A percentile compares a stretch with the other conserved stretches of the same genome.
Conservation (phyloP, 2,797 vertebrate species). For the Propithecus perrieri region DNA sequence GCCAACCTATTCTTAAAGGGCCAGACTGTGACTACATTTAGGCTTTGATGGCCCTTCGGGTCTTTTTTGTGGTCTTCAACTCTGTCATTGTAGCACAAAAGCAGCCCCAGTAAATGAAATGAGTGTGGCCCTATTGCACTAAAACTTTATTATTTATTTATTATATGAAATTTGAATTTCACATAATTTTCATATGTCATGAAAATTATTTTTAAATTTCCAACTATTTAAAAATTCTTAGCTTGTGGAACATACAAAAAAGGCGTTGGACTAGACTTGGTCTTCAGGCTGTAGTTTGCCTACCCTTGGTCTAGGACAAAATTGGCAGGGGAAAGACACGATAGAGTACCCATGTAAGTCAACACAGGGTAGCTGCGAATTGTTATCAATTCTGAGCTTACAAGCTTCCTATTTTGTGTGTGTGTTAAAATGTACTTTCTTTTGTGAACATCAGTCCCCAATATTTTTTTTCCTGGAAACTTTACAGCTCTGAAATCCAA, state of each 20-base stretch:
- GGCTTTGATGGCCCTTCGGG: background rate
- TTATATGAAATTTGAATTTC: background rate
- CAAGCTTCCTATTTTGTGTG: background rate
- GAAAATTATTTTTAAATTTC: slow-evolving; percentile 20
- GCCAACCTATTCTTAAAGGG: background rate
- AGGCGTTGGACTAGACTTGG: background rate
- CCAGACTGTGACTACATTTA: background rate
- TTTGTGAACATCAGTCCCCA: background rate
- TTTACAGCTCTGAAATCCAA: slow-evolving; percentile 27
- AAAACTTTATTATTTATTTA: background rate
- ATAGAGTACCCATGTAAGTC: background rate
- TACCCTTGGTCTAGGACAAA: background rate
- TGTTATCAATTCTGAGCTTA: background rate
- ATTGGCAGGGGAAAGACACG: background rate
- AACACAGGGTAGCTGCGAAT: background rate
- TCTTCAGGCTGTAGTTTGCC: background rate
- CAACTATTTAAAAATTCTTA: slow-evolving; percentile 26
- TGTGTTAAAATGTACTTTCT: slow-evolving; percentile 26
- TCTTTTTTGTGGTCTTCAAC: background rate
- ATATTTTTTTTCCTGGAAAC: background rate
- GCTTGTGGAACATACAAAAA: background rate
- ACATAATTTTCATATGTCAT: background rate
- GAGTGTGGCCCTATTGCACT: background rate
- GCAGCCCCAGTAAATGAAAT: background rate
- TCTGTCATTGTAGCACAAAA: background rate